These are phyloP conservation scores for Betta splendens DNA, from an alignment of 2,797 vertebrate species.

Conservation along the genomic window DNA sequence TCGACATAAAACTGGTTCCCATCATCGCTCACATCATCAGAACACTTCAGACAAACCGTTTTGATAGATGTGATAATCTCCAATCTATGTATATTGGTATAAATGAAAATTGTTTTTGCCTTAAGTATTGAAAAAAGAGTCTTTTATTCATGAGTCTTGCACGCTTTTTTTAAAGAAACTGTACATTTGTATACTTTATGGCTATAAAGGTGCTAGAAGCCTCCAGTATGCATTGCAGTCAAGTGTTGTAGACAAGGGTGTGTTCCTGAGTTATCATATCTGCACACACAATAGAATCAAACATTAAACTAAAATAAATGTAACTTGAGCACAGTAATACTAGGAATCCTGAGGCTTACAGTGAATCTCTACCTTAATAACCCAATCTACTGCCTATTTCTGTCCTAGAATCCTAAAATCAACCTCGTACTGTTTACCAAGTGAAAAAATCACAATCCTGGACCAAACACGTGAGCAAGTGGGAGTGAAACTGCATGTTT, in stretches of 20 bases:
- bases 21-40: slow-evolving; percentile 64
- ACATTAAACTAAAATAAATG: background rate
- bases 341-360: slow-evolving; percentile 11
- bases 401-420: slow-evolving; percentile 4
- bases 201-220: slow-evolving; percentile 82
- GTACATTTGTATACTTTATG: slow-evolving; percentile 76
- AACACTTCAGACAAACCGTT: slow-evolving; percentile 66
- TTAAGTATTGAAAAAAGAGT: slow-evolving; percentile 84
- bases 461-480: slow-evolving; percentile 47
- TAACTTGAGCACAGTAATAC: slow-evolving; percentile 16
- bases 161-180: slow-evolving; percentile 70
- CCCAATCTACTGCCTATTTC: slow-evolving; percentile 18
- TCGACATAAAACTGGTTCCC: slow-evolving; percentile 56
- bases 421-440: slow-evolving; percentile 15
- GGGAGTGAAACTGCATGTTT: slow-evolving; percentile 33
- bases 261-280: slow-evolving; percentile 62
- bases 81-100: slow-evolving; percentile 82
- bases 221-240: slow-evolving; percentile 73
- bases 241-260: slow-evolving; percentile 68
- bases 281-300: slow-evolving; percentile 43
- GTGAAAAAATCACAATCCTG: slow-evolving; percentile 18
- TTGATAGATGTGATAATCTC: slow-evolving; percentile 75
- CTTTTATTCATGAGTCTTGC: slow-evolving; percentile 81
- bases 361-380: slow-evolving; percentile 24
- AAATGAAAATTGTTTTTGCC: slow-evolving; percentile 83